Conservation (phyloP, 2,113 vertebrate genomes). For the Arenaria interpres region DNA sequence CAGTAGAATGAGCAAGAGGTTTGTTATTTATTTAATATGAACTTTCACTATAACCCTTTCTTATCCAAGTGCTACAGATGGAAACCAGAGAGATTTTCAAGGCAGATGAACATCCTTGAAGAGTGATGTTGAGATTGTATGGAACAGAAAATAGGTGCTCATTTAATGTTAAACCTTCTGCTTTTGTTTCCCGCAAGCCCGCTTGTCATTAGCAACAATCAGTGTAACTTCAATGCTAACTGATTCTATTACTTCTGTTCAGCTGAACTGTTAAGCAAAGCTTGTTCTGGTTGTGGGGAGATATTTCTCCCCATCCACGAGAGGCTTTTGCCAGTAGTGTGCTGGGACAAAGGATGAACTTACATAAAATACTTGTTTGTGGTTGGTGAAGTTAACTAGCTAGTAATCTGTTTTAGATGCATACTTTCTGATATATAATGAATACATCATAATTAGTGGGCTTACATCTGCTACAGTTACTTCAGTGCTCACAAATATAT, state of each 20-base stretch:
- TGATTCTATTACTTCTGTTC: slow-evolving; percentile 57
- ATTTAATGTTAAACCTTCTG: not conserved
- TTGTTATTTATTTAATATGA: slow-evolving; percentile 56
- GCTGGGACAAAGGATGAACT: not conserved
- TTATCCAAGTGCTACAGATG: not conserved
- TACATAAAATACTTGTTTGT: slow-evolving; percentile 19
- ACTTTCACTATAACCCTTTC: slow-evolving; percentile 62
- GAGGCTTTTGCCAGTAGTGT: not conserved
- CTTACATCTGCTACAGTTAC: slow-evolving; percentile 34
- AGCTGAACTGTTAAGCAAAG: slow-evolving; percentile 49
- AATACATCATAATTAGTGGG: slow-evolving; percentile 58
- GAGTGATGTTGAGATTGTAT: not conserved
- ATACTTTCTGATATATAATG: not conserved
- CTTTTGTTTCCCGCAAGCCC: not conserved
- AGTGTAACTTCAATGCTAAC: slow-evolving; percentile 29
- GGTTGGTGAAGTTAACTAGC: slow-evolving; percentile 42
- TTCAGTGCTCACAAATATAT: slow-evolving; percentile 16
- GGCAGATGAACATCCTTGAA: not conserved
- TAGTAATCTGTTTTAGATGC: slow-evolving; percentile 55
- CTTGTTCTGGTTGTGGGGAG: not conserved
- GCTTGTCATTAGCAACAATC: slow-evolving; percentile 20
- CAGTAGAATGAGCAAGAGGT: slow-evolving; percentile 62
- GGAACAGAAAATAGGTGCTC: not conserved
- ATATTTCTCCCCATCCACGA: not conserved
- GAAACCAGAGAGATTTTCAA: slow-evolving; percentile 1